Conservation (phyloP, 2,113 vertebrate genomes). For the Periophthalmus modestus region DNA sequence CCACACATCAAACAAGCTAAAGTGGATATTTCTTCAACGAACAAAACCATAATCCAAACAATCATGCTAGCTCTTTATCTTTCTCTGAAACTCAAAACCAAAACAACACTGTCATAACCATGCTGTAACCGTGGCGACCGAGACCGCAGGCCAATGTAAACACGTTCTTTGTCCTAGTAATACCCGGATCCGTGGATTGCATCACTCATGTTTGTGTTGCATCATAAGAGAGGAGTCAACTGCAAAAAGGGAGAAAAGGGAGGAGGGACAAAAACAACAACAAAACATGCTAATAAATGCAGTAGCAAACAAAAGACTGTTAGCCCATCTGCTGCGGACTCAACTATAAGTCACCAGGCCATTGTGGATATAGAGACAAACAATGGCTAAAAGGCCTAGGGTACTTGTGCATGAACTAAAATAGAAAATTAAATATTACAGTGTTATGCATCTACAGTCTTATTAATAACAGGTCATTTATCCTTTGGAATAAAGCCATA, state of each 20-base stretch:
- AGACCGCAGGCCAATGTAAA: conserved; percentile 56
- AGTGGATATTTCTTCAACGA: conserved; percentile 30
- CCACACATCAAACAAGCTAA: neutral
- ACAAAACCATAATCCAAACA: conserved; percentile 28
- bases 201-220: conserved; percentile 39
- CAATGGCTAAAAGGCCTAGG: neutral
- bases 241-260: neutral
- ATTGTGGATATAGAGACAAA: neutral
- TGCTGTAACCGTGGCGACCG: conserved; percentile 50
- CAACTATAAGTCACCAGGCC: neutral
- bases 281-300: neutral
- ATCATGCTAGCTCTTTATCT: conserved; percentile 5
- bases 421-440: neutral
- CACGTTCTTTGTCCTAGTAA: conserved; percentile 29
- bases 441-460: neutral
- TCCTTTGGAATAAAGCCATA: conserved; percentile 1
- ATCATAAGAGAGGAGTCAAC: conserved; percentile 25
- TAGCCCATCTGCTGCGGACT: neutral
- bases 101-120: conserved; percentile 37
- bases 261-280: neutral
- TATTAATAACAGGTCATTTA: neutral
- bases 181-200: conserved; percentile 32
- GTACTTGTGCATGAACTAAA: neutral
- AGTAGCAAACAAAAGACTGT: neutral
- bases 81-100: conserved; percentile 41